These are phyloP conservation scores for Sialia sialis DNA, from an alignment of 2,113 vertebrate species.

Conservation along the genomic window DNA sequence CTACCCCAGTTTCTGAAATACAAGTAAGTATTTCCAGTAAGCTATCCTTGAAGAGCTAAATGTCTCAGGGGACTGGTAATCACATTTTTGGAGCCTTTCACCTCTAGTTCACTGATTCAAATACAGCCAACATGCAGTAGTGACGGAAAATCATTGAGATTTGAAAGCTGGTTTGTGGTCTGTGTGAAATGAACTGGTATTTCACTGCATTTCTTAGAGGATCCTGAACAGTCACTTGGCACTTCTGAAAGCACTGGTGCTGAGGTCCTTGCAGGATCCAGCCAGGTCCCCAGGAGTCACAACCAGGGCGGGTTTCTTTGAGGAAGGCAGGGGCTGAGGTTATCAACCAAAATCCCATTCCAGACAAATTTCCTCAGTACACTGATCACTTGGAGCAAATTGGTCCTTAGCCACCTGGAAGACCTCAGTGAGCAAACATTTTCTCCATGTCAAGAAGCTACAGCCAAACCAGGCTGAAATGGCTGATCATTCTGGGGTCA, in stretches of 20 bases:
- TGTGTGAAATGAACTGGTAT: not conserved
- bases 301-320: not conserved
- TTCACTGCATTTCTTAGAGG: not conserved
- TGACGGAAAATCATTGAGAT: constrained; percentile 31
- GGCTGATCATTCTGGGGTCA: not conserved
- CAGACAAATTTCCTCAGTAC: not conserved
- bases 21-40: not conserved
- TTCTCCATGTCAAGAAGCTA: not conserved
- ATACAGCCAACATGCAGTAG: not conserved
- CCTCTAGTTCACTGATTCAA: constrained; percentile 30
- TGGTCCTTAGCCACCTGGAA: not conserved
- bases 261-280: not conserved
- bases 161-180: constrained; percentile 29
- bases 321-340: not conserved
- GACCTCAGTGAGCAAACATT: not conserved
- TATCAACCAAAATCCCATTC: not conserved
- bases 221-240: not conserved
- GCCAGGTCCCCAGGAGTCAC: not conserved
- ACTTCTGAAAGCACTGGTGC: not conserved
- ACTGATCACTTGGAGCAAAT: not conserved
- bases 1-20: not conserved
- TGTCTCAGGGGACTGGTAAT: not conserved
- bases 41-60: not conserved
- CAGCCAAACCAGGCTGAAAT: not conserved
- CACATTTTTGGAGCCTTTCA: constrained; percentile 41